phyloP scores from a whole-genome alignment of 1,140 invertebrate genomes.

The Leguminivora glycinivorella region DNA sequence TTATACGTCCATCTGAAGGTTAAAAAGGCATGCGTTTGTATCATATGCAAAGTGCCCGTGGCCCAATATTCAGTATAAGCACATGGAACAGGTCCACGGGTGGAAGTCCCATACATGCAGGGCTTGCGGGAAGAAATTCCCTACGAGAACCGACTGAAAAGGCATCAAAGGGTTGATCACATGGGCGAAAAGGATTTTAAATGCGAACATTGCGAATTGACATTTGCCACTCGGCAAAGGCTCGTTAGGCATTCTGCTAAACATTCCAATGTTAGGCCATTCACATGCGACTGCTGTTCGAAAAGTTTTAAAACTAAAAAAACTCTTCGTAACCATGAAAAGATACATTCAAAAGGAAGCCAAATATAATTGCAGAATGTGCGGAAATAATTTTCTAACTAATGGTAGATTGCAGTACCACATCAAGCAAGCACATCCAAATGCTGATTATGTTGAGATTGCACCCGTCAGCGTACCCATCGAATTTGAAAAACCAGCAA shows the following conservation, averaged over 20 bases:
- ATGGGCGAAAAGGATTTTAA: constrained; percentile 7
- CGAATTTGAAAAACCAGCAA: no score
- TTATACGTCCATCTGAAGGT: background rate
- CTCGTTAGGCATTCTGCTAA: constrained; percentile 34
- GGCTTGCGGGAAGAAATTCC: constrained; percentile 30
- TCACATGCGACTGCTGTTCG: background rate
- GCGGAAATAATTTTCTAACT: background rate
- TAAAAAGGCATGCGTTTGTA: constrained; percentile 28
- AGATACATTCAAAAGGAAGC: background rate
- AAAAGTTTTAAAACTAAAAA: background rate
- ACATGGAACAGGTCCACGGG: constrained; percentile 42
- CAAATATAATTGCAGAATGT: background rate
- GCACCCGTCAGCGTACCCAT: no score
- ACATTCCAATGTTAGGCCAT: background rate
- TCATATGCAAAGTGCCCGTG: constrained; percentile 36
- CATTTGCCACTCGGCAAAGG: background rate
- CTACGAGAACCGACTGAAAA: background rate
- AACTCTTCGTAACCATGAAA: background rate
- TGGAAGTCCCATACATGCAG: constrained; percentile 41
- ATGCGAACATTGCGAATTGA: constrained; percentile 7
- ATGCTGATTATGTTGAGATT: background rate
- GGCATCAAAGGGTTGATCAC: constrained; percentile 4
- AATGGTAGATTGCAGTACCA: background rate
- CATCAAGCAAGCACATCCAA: background rate
- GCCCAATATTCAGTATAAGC: constrained; percentile 11